phyloP scores from a whole-genome alignment of 1,140 invertebrate species.

The Meloidogyne chitwoodi region DNA sequence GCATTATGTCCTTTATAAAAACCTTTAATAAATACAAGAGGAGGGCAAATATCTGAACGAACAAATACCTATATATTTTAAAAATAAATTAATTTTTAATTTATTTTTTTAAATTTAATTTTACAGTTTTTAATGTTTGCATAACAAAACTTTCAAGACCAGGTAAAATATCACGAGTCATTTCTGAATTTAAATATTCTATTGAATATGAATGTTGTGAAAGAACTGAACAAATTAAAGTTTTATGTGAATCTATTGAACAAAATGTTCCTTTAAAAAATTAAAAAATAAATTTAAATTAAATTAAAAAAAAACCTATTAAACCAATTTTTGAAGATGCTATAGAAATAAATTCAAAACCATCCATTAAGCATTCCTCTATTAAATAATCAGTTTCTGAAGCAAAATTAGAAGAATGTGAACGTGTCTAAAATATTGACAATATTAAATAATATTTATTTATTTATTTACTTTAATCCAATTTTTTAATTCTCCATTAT shows the following conservation, averaged over 20 bases:
- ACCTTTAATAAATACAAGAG: conserved; percentile 39
- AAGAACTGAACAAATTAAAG: conserved; percentile 35
- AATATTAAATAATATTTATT: neutral
- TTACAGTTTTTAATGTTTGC: conserved; percentile 31
- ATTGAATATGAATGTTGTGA: conserved; percentile 33
- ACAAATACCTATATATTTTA: neutral
- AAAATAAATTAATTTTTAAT: neutral
- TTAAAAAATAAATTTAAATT: neutral
- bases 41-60: neutral
- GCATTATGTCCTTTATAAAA: conserved; percentile 43
- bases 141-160: conserved; percentile 44
- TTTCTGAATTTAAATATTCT: conserved; percentile 40
- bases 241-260: conserved; percentile 27
- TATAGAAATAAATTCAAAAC: conserved; percentile 41
- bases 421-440: conserved; percentile 9
- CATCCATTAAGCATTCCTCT: conserved; percentile 42
- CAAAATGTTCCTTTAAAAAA: conserved; percentile 40
- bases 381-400: conserved; percentile 36
- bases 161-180: conserved; percentile 38
- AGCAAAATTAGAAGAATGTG: conserved; percentile 28
- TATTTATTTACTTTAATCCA: conserved; percentile 32
- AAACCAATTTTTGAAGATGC: conserved; percentile 35
- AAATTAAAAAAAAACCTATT: conserved; percentile 24
- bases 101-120: neutral
- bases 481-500: conserved; percentile 29